These are phyloP conservation scores for Trididemnum nubilum DNA, from an alignment of 23 tunicate species.

Conservation along the genomic window DNA sequence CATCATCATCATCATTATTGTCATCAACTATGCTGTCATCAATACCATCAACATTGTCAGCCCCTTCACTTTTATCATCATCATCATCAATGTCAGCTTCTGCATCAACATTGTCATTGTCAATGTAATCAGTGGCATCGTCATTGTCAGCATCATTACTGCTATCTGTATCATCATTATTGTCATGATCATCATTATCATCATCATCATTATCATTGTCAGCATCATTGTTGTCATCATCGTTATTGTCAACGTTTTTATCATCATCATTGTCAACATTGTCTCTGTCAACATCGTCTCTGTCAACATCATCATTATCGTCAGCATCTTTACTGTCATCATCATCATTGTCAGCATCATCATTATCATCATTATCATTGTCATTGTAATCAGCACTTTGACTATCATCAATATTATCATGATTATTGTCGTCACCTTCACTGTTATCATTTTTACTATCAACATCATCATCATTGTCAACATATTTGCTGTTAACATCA, in stretches of 20 bases:
- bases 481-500: not conserved
- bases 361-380: not conserved
- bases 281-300: not conserved
- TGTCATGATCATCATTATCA: conserved; percentile 9
- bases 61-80: not conserved
- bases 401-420: not conserved
- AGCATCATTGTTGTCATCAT: conserved; percentile 11
- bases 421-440: not conserved
- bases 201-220: conserved; percentile 13
- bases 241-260: not conserved
- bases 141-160: conserved; percentile 13
- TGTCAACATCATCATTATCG: not conserved
- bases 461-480: not conserved
- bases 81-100: conserved; percentile 12
- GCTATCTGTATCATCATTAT: not conserved
- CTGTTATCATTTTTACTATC: too few relatives aligned
- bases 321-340: not conserved
- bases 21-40: not conserved
- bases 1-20: conserved; percentile 8
- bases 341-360: too few relatives aligned
- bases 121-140: not conserved
- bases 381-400: not conserved
- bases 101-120: not conserved
- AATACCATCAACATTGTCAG: conserved; percentile 8
- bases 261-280: too few relatives aligned